Conservation (phyloP, 1,140 invertebrate species). For the Heliconius nattereri region DNA sequence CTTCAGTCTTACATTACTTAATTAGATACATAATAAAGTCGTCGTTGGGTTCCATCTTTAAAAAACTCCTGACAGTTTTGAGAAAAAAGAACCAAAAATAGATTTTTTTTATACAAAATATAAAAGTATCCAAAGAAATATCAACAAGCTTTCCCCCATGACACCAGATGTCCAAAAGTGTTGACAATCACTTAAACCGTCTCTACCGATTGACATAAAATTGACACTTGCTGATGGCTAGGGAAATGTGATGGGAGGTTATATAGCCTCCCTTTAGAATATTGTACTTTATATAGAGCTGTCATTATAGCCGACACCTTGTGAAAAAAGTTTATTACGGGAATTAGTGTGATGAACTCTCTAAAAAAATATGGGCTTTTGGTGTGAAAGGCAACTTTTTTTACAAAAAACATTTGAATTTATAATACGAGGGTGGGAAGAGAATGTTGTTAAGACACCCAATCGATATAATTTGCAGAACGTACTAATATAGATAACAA, state of each 20-base stretch:
- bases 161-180: background rate
- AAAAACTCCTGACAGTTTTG: no score
- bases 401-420: no score
- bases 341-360: background rate
- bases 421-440: no score
- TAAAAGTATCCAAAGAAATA: background rate
- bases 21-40: no score
- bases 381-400: no score
- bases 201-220: conserved; percentile 1
- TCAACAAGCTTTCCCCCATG: background rate
- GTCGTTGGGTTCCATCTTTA: no score
- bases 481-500: no score
- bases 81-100: no score
- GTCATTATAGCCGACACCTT: background rate
- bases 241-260: background rate
- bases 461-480: no score
- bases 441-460: no score
- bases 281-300: background rate
- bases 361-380: no score
- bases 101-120: background rate
- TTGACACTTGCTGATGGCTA: conserved; percentile 6
- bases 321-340: background rate
- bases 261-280: background rate
- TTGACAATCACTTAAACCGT: conserved; percentile 9
- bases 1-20: no score